Base-by-base conservation (phyloP, 2,797 vertebrate species). In the Girardinus metallicus region DNA sequence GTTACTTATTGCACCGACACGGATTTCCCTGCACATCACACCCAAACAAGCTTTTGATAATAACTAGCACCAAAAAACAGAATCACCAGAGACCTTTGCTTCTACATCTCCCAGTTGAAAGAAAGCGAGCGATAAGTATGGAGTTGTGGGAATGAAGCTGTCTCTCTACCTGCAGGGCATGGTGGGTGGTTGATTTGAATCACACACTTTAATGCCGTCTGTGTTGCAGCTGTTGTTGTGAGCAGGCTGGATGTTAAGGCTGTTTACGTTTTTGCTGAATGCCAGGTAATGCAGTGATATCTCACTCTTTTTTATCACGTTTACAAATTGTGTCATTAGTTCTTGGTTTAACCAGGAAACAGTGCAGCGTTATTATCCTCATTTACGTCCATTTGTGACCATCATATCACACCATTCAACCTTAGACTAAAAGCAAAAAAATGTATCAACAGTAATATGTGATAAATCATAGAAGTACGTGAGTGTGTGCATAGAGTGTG, bases 171-270 rank as follows among this genome's bases (percentile, higher is more conserved):
- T 75, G 82, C 71, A 60, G 72, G 71, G 74, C 1, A 77, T 84
- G 80, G 87, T 86, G 77, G 73, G 73, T 83, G 88, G 85, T 44
- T 85, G 80, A 88, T 88, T 86, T 82, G 21, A 87, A 89, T 79
- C 78, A 49, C 60, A 79, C n/a, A 10, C 26, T 12, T 72, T 74
- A 80, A 83, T 82, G 71, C 49, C 43, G 31, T 81, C 34, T 75
- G 80, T 80, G 70, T 72, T 44, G 21, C 43, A 76, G 83, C 51
- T 77, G 73, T 79, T 85, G 55, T 23, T 80, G 73, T 84, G 51
- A 21, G 66, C 73, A 36, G 76, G 29, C 72, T 78, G 46, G 6
- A 36, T 5, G 34, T 72, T 70, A 76, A 13, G 49, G 36, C 70
- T 44, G 57, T 85, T 84, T 83, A 73, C 72, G 53, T 31, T 68